Percentiles rank a stretch among this genome's conserved stretches.
These are phyloP conservation scores for Sturnira hondurensis DNA, from an alignment of 2,113 vertebrate species.

Conservation along the genomic window DNA sequence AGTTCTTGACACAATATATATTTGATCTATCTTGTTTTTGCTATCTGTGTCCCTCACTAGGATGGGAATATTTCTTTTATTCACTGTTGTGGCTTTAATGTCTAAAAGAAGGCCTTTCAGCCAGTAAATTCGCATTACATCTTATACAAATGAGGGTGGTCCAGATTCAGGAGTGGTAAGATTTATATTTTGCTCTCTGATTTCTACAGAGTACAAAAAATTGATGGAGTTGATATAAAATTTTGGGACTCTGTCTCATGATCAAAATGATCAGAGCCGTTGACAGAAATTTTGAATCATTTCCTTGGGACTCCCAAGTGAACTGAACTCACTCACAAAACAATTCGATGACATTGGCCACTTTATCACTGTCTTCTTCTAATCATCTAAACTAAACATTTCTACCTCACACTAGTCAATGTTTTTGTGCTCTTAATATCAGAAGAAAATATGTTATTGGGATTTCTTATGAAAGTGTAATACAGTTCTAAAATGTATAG, in stretches of 20 bases:
- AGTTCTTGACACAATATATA: neutral
- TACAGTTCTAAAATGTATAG: neutral
- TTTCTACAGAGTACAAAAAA: neutral
- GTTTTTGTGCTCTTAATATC: neutral
- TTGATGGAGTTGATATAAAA: neutral
- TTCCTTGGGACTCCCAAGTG: neutral
- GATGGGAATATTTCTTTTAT: neutral
- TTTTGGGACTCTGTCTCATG: neutral
- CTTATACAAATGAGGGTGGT: neutral
- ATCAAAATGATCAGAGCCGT: neutral
- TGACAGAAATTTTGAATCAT: neutral
- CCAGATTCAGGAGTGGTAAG: neutral
- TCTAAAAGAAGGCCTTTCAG: neutral
- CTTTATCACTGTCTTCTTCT: neutral
- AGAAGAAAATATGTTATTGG: neutral
- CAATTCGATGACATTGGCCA: neutral
- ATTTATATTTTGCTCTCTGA: slow-evolving; percentile 5
- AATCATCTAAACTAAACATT: neutral
- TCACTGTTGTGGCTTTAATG: neutral
- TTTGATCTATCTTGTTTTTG: neutral
- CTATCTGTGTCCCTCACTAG: neutral
- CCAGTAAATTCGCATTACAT: neutral
- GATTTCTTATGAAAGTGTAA: slow-evolving; percentile 41
- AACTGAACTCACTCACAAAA: neutral
- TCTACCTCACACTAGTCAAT: neutral